Base-by-base conservation (phyloP, 2,113 vertebrate genomes). In the Chaetodon trifascialis region DNA sequence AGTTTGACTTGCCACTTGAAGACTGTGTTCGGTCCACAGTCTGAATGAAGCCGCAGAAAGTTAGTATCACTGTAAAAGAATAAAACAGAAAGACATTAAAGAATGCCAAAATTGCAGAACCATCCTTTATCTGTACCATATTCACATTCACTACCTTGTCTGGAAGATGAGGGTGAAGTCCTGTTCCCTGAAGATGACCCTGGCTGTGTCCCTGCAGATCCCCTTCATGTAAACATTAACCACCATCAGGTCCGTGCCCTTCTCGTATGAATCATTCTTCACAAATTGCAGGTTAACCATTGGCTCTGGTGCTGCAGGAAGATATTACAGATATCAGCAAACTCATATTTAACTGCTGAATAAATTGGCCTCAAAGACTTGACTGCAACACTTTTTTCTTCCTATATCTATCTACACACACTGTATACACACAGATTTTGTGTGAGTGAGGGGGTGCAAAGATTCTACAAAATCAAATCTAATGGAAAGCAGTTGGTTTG, bases 1-100 rank as follows among this genome's bases (percentile, higher is more conserved):
- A 99, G 98, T 95, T 98, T 99, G 88, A 99, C 97, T 91, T 99
- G 98, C 98, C 98, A 99, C 91, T 97, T 97, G 94, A 99, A 99
- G 87, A 97, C 94, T 0, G 97, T 97, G 88, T 97, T 96, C 62
- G 97, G 95, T 78, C 97, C 97, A 60, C 97, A 98, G 91, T 95
- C 97, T 1, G 96, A 92, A 87, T 99, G 97, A 66, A 98, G 94
- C 62, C 96, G 96, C 88, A 99, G 94, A 81, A 99, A 99, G 91
- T 96, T 97, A 10, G 71, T 40, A 52, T 99, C 97, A 42, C 97
- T 99, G 90, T 17, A 87, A 73, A 60, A 69, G 23, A 11, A 76
- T 0, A 6, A 77, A 16, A 73, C 2, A 56, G 7, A 62, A 46
- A 60, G 15, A 51, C 42, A 11, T 55, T 7, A 10, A 25, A 77